phyloP scores from a whole-genome alignment of 2,888 invertebrate species.

The Acanthococcus lagerstroemiae region DNA sequence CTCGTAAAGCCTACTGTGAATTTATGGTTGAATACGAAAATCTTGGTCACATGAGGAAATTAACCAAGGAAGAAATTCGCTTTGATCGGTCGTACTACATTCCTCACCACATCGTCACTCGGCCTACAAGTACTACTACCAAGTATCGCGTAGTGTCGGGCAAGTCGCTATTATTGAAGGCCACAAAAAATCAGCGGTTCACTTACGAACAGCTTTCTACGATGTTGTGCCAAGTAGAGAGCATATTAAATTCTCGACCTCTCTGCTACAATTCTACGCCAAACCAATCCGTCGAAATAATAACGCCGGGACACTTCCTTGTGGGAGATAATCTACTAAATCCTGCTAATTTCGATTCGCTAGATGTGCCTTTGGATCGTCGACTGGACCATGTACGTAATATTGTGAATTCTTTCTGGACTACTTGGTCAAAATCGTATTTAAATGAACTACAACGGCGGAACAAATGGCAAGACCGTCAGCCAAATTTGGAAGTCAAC shows the following conservation, averaged over 20 bases:
- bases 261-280: not conserved
- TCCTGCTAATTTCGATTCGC: not conserved
- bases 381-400: not conserved
- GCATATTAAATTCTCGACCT: conserved; percentile 8
- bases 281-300: not conserved
- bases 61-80: too few species aligned
- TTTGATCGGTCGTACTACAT: too few species aligned
- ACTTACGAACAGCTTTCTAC: conserved; percentile 5
- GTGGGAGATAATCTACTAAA: not conserved
- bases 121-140: too few species aligned
- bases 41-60: too few species aligned
- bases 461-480: not conserved
- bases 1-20: too few species aligned
- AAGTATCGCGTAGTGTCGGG: conserved; percentile 30
- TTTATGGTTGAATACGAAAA: too few species aligned
- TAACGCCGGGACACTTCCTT: not conserved
- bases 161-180: conserved; percentile 8
- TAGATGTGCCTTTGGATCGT: not conserved
- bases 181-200: not conserved
- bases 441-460: not conserved
- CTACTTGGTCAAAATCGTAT: not conserved
- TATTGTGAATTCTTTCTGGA: not conserved
- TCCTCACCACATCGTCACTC: too few species aligned
- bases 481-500: not conserved
- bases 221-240: not conserved